A percentile compares a stretch with the other conserved stretches of the same genome.
phyloP scores from a whole-genome alignment of 2,888 invertebrate genomes.

The Morpho helenor region DNA sequence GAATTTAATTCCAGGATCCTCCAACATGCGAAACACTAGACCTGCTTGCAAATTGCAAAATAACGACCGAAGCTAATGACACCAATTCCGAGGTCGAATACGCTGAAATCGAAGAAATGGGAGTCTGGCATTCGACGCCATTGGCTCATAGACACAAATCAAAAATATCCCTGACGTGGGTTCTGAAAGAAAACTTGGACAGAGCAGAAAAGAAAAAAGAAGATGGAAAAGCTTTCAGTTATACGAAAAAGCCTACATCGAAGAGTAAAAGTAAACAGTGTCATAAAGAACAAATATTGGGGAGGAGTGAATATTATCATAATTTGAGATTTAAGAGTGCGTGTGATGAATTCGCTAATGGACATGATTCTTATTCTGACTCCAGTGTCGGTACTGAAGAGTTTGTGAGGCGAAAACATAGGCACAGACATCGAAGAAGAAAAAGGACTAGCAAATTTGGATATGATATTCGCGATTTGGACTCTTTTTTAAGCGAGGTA shows the following conservation, averaged over 20 bases:
- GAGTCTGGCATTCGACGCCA: slow-evolving; percentile 72
- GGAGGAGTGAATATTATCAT: slow-evolving; percentile 72
- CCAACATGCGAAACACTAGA: slow-evolving; percentile 61
- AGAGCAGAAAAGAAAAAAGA: slow-evolving; percentile 41
- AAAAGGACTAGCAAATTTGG: slow-evolving; percentile 78
- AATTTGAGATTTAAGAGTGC: slow-evolving; percentile 63
- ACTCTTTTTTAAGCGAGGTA: slow-evolving; percentile 88
- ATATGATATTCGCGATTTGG: slow-evolving; percentile 89
- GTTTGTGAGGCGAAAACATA: slow-evolving; percentile 62
- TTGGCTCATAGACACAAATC: slow-evolving; percentile 71
- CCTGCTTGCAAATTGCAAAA: slow-evolving; percentile 60
- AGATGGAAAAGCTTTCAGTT: slow-evolving; percentile 35
- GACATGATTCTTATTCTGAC: slow-evolving; percentile 48
- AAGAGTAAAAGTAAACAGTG: slow-evolving; percentile 41
- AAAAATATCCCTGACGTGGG: slow-evolving; percentile 88
- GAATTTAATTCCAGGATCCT: slow-evolving; percentile 19
- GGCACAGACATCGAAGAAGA: slow-evolving; percentile 70
- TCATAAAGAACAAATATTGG: slow-evolving; percentile 53
- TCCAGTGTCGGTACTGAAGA: slow-evolving; percentile 65
- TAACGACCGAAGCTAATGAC: slow-evolving; percentile 40
- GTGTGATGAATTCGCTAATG: slow-evolving; percentile 62
- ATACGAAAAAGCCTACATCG: slow-evolving; percentile 37
- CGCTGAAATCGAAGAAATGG: slow-evolving; percentile 70
- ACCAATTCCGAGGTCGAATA: slow-evolving; percentile 53
- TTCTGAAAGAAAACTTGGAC: slow-evolving; percentile 82